These are phyloP conservation scores for Threskiornis aethiopicus DNA, from an alignment of 2,797 vertebrate genomes.

Conservation along the genomic window DNA sequence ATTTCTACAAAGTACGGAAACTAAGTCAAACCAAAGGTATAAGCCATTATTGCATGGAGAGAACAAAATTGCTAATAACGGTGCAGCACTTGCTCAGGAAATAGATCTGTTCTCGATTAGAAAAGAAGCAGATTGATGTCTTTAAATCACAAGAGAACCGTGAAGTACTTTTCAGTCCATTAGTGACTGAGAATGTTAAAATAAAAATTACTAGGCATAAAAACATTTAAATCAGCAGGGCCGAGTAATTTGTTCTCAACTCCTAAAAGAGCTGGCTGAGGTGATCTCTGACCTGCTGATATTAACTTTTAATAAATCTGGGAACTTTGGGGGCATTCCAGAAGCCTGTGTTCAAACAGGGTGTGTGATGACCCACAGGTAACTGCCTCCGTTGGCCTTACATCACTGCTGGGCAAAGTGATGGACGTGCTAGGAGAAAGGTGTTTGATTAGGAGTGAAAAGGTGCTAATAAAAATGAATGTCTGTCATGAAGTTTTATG, in stretches of 20 bases:
- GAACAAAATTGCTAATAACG: background rate
- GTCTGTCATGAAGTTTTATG: conserved; percentile 36
- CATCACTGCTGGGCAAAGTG: background rate
- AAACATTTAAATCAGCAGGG: conserved; percentile 41
- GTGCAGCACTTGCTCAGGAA: background rate
- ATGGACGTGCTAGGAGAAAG: background rate
- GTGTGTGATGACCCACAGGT: background rate
- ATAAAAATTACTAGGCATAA: conserved; percentile 50
- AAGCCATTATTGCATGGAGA: background rate
- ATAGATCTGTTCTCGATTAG: conserved; percentile 25
- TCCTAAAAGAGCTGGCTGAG: conserved; percentile 29
- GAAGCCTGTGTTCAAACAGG: background rate
- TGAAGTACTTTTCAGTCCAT: conserved; percentile 46
- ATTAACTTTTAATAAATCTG: conserved; percentile 49
- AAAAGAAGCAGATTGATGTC: conserved; percentile 29
- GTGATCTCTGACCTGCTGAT: conserved; percentile 47
- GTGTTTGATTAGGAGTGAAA: background rate
- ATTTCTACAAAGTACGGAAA: background rate
- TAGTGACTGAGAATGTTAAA: conserved; percentile 42
- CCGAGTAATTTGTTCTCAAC: conserved; percentile 12
- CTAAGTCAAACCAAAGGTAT: background rate
- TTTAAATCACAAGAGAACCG: conserved; percentile 10
- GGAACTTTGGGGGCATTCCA: conserved; percentile 13
- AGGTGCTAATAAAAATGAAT: background rate
- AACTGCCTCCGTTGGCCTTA: background rate